Evolutionary conservation across 2,113 vertebrate species (phyloP).

Genomic region (Oreochromis spilurus): DNA sequence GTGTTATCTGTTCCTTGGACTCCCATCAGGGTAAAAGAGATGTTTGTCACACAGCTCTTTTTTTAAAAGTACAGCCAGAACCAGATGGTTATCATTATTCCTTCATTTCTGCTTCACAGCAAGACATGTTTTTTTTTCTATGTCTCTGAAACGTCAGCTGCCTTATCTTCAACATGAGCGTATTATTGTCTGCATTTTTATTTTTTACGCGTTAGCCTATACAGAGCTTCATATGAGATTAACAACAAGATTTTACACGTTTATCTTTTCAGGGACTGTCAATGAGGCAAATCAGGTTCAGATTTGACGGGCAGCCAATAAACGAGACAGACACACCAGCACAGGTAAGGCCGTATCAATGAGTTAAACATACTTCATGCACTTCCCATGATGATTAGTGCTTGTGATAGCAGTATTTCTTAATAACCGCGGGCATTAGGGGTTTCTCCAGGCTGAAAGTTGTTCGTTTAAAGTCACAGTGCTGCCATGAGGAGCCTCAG

Average conservation of each 20-base stretch:
- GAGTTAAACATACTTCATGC: not conserved
- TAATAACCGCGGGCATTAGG: not conserved
- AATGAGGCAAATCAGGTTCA: constrained; percentile 99
- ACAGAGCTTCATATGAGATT: not conserved
- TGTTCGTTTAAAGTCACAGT: not conserved
- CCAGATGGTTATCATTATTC: constrained; percentile 14
- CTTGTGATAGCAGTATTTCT: not conserved
- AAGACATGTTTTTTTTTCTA: not conserved
- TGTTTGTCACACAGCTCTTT: not conserved
- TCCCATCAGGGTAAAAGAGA: not conserved
- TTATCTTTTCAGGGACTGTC: constrained; percentile 83
- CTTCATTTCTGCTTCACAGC: not conserved
- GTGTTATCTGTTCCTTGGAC: not conserved
- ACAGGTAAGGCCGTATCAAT: constrained; percentile 77
- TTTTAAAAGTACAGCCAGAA: not conserved
- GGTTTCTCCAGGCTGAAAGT: not conserved
- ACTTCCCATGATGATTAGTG: not conserved
- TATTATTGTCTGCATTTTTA: not conserved
- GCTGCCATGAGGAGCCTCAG: not conserved
- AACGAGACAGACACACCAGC: constrained; percentile 98
- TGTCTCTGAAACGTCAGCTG: not conserved
- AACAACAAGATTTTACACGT: not conserved
- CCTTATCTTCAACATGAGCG: not conserved
- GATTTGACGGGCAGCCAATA: constrained; percentile 98
- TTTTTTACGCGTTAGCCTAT: not conserved